Base-by-base conservation (phyloP, 2,797 vertebrate genomes). In the Hippopotamyrus pictus region DNA sequence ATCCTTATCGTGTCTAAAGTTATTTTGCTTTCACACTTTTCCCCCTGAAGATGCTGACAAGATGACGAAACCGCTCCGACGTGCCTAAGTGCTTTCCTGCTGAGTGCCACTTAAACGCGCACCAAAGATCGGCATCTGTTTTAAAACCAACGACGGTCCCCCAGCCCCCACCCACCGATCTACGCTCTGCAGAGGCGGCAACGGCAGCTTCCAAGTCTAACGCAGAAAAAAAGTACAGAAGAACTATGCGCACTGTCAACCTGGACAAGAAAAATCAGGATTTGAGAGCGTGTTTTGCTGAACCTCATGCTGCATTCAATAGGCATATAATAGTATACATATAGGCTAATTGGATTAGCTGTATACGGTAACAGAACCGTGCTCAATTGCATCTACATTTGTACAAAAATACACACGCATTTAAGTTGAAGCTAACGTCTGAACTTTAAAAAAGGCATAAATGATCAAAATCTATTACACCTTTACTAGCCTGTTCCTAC, bases 151-250 rank as follows among this genome's bases (percentile, higher is more conserved):
- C 25, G 65, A 69, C 12, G 29, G 12, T 69, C 65, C 25, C 65
- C 62, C 9, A 33, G 25, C 25, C 62, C 76, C 76, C 41, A 82
- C 17, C 41, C 41, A 19, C 17, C 17, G 3, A 29, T 54, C 83
- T n/a, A 44, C 65, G 46, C 25, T 53, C 62, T 33, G 83, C 44
- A n/a, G 84, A 83, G 82, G 62, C 88, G 51, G 19, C 29, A 5
- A 87, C 48, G 14, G 12, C 50, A 33, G 65, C 33, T 69, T 37
- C 6, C 29, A 86, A 59, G 44, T 88, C 84, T 44, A 12, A 44
- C 29, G 59, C 41, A 86, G 44, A 89, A 86, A n/a, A 51, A 89
- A 57, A 86, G 88, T 83, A 37, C 8, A 29, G 41, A 89, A 37
- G 25, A 88, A 37, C 54, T 12, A 29, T 57, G 51, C 50, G 12